phyloP scores from a whole-genome alignment of 1,140 invertebrate species.

The Luehdorfia chinensis region DNA sequence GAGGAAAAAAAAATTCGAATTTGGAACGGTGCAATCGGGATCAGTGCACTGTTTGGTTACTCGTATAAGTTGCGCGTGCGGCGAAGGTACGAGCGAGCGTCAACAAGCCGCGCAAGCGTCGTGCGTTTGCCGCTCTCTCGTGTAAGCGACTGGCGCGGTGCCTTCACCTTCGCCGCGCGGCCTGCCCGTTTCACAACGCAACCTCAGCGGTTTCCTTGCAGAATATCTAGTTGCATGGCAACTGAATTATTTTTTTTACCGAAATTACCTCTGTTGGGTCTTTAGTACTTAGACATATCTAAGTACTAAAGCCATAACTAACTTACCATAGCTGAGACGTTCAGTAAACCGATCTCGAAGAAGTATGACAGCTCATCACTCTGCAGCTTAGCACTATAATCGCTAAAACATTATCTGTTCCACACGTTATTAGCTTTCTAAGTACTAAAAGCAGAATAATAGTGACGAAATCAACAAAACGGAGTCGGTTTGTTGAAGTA shows the following conservation, averaged over 20 bases:
- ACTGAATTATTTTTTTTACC: conserved; percentile 62
- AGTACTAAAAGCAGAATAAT: too few relatives aligned
- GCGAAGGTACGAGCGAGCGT: conserved; percentile 17
- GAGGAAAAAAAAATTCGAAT: conserved; percentile 26
- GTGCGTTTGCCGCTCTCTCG: conserved; percentile 59
- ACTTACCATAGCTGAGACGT: too few relatives aligned
- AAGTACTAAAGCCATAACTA: too few relatives aligned
- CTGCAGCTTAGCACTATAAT: too few relatives aligned
- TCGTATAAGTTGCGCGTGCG: conserved; percentile 51
- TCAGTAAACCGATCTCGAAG: too few relatives aligned
- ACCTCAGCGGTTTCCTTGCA: conserved; percentile 59
- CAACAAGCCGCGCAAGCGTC: conserved; percentile 46
- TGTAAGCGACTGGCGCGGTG: conserved; percentile 55
- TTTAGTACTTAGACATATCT: too few relatives aligned
- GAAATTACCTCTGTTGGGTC: conserved; percentile 18
- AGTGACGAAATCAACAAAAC: conserved; percentile 16
- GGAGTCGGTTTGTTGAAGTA: conserved; percentile 25
- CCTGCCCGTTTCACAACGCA: conserved; percentile 55
- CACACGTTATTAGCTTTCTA: too few relatives aligned
- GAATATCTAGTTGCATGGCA: conserved; percentile 70
- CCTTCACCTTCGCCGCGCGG: conserved; percentile 59
- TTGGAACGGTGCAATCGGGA: conserved; percentile 27
- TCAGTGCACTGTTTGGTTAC: conserved; percentile 22
- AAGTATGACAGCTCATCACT: too few relatives aligned
- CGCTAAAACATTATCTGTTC: too few relatives aligned